Evolutionary conservation across 2,888 invertebrate genomes (phyloP).

Genomic region (Drosophila siamana): DNA sequence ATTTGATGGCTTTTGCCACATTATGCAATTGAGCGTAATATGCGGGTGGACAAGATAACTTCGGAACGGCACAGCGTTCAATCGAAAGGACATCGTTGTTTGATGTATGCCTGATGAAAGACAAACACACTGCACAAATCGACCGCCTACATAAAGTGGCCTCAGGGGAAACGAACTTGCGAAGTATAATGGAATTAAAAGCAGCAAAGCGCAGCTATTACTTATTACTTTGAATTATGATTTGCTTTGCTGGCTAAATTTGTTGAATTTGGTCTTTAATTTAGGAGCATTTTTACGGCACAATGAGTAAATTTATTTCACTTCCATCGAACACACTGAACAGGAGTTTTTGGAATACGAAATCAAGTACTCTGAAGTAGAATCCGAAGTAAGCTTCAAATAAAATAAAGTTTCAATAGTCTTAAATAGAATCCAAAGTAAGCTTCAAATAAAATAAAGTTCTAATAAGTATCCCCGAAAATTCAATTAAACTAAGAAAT

Average conservation of each 20-base stretch:
- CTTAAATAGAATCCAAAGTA: too few relatives aligned
- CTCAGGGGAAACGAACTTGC: not conserved
- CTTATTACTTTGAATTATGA: not conserved
- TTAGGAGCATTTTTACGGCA: too few relatives aligned
- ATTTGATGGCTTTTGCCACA: slow-evolving; percentile 64
- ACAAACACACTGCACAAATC: not conserved
- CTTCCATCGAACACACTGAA: too few relatives aligned
- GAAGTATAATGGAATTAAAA: not conserved
- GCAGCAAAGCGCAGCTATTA: not conserved
- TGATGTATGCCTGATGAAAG: slow-evolving; percentile 13
- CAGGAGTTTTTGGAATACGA: too few relatives aligned
- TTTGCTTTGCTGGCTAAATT: not conserved
- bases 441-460: too few relatives aligned
- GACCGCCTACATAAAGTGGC: not conserved
- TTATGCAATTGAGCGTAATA: slow-evolving; percentile 49
- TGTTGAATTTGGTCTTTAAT: not conserved
- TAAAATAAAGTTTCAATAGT: too few relatives aligned
- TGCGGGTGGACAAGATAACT: slow-evolving; percentile 50
- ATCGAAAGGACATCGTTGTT: not conserved
- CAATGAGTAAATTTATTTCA: too few relatives aligned
- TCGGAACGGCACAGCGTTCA: not conserved
- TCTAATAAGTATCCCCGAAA: too few relatives aligned
- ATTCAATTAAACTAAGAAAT: too few relatives aligned
- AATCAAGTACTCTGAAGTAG: too few relatives aligned
- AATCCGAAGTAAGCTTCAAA: too few relatives aligned